A percentile compares a stretch with the other conserved stretches of the same genome.
Conservation (phyloP, 1,140 invertebrate genomes). For the Campodea augens region DNA sequence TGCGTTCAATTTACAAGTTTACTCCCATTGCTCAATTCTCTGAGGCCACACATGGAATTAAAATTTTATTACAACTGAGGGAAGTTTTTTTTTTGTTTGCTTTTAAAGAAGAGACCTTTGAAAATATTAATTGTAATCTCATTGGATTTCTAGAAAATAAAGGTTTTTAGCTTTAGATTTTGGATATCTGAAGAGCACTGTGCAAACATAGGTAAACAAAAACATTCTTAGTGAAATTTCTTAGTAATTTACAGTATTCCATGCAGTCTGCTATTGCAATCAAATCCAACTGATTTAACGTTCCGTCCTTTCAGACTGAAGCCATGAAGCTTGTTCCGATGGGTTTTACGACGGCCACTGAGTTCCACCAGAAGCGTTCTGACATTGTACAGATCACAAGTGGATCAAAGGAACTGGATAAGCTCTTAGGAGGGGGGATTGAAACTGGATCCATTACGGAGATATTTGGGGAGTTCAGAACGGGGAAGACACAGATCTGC, state of each 20-base stretch:
- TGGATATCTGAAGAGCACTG: too few relatives aligned
- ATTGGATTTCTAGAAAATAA: too few relatives aligned
- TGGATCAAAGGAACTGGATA: constrained; percentile 85
- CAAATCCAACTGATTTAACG: neutral
- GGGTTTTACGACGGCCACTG: constrained; percentile 94
- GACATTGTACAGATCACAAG: constrained; percentile 80
- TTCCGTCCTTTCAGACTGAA: constrained; percentile 36
- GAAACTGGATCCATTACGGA: constrained; percentile 99
- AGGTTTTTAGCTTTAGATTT: too few relatives aligned
- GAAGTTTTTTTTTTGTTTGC: too few relatives aligned
- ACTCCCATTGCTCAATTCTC: too few relatives aligned
- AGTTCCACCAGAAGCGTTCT: constrained; percentile 81
- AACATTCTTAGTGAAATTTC: too few relatives aligned
- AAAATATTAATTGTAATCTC: too few relatives aligned
- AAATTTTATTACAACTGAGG: too few relatives aligned
- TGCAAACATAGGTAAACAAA: too few relatives aligned
- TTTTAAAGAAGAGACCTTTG: too few relatives aligned
- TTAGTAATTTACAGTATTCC: neutral
- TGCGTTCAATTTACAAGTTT: too few relatives aligned
- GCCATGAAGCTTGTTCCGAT: constrained; percentile 85
- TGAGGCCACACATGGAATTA: too few relatives aligned
- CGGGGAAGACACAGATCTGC: constrained; percentile 95
- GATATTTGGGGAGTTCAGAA: constrained; percentile 96
- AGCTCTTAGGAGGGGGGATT: constrained; percentile 85
- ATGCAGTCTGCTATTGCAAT: neutral